phyloP scores from a whole-genome alignment of 2,113 vertebrate species.

The Cyphomyrus plagiostoma region DNA sequence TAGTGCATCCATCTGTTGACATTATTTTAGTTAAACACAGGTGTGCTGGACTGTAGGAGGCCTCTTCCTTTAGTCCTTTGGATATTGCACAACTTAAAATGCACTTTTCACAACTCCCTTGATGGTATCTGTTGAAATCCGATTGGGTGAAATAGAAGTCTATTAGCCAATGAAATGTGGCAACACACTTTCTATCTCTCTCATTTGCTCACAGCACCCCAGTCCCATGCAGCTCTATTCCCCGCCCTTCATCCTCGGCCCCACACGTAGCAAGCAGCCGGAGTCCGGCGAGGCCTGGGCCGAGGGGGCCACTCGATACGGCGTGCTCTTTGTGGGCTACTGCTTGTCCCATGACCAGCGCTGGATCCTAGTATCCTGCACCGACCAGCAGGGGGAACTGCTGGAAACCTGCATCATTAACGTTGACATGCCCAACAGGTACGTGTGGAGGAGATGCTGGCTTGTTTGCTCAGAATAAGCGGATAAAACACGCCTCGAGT shows the following conservation, averaged over 20 bases:
- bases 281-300: conserved; percentile 83
- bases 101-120: not conserved
- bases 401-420: conserved; percentile 90
- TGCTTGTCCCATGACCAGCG: conserved; percentile 96
- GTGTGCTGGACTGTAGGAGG: not conserved
- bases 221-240: conserved; percentile 82
- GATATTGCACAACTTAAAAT: not conserved
- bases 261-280: conserved; percentile 81
- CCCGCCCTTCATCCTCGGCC: conserved; percentile 84
- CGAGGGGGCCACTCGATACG: conserved; percentile 81
- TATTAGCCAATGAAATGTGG: not conserved
- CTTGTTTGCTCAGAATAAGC: not conserved
- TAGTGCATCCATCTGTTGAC: not conserved
- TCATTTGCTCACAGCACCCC: conserved; percentile 67
- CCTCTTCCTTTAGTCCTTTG: not conserved
- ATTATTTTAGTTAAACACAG: not conserved
- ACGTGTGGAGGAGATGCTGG: conserved; percentile 17
- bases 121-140: not conserved
- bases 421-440: conserved; percentile 91
- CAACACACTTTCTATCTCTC: not conserved
- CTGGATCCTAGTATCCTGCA: conserved; percentile 94
- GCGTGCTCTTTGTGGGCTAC: conserved; percentile 90
- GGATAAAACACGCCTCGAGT: not conserved
- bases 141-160: not conserved
- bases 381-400: conserved; percentile 89